A percentile compares a stretch with the other conserved stretches of the same genome.
Evolutionary conservation across 2,797 vertebrate genomes (phyloP).

Genomic region (Trachops cirrhosus): DNA sequence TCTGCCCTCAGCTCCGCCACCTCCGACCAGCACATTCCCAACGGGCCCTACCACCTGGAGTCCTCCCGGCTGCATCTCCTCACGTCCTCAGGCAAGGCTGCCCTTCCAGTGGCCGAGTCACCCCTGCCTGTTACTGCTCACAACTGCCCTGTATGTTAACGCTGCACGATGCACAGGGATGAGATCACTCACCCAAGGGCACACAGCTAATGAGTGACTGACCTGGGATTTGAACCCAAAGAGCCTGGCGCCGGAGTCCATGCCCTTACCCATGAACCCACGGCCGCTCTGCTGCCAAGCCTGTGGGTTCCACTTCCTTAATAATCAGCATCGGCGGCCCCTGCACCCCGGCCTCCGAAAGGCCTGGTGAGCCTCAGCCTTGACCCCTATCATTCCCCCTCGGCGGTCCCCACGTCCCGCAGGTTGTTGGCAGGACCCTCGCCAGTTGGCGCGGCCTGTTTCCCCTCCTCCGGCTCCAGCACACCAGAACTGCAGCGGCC

Average conservation of each 20-base stretch:
- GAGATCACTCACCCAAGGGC: not conserved
- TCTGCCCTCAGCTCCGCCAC: not conserved
- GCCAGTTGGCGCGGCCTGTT: not conserved
- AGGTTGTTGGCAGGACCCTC: not conserved
- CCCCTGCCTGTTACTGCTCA: not conserved
- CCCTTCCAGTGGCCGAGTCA: not conserved
- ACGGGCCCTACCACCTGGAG: rapidly evolving
- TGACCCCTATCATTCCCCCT: not conserved
- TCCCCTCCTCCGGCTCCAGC: not conserved
- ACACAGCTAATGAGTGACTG: not conserved
- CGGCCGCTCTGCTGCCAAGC: not conserved
- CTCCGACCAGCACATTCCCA: not conserved
- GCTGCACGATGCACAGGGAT: not conserved
- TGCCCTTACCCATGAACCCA: too few relatives aligned
- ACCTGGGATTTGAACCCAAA: not conserved
- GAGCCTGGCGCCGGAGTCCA: not conserved
- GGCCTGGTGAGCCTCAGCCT: not conserved
- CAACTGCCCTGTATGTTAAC: rapidly evolving
- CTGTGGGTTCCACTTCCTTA: not conserved
- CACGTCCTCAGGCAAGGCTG: not conserved
- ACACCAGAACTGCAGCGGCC: not conserved
- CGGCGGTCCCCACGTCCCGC: not conserved
- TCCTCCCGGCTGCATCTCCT: rapidly evolving
- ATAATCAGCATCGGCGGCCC: not conserved
- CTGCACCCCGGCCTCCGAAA: too few relatives aligned